Evolutionary conservation across 2,888 invertebrate species (phyloP).

Genomic region (Automeris io): DNA sequence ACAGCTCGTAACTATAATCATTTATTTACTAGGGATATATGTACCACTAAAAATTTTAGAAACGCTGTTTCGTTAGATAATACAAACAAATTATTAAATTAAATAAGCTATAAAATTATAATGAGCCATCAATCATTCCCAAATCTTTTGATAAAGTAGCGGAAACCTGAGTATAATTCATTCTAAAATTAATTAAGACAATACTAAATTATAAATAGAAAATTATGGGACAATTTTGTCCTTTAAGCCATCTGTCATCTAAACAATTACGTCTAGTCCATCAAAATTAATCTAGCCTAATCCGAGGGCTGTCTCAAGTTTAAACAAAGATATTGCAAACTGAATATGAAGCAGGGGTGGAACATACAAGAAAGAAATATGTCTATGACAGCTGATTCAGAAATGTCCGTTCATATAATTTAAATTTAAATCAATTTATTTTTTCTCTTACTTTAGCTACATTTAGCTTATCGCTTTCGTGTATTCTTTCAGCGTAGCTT

Average conservation of each 20-base stretch:
- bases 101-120: too few species aligned
- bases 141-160: too few species aligned
- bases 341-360: constrained; percentile 47
- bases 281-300: constrained; percentile 75
- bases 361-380: constrained; percentile 22
- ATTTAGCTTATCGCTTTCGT: background rate
- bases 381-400: background rate
- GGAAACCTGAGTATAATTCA: too few species aligned
- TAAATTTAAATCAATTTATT: background rate
- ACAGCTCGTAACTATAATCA: background rate
- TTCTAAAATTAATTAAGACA: constrained; percentile 73
- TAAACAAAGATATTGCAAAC: constrained; percentile 70
- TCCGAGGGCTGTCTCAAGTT: constrained; percentile 62
- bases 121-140: too few species aligned
- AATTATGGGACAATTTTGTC: constrained; percentile 64
- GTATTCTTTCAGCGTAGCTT: background rate
- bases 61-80: too few species aligned
- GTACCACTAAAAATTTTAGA: too few species aligned
- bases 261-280: constrained; percentile 70
- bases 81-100: too few species aligned
- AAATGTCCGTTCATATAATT: too few species aligned
- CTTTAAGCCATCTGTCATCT: constrained; percentile 64
- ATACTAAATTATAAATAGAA: constrained; percentile 54
- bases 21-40: constrained; percentile 4
- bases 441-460: background rate